Evolutionary conservation across 1,140 invertebrate species (phyloP).

Genomic region (Eufriesea mexicana): DNA sequence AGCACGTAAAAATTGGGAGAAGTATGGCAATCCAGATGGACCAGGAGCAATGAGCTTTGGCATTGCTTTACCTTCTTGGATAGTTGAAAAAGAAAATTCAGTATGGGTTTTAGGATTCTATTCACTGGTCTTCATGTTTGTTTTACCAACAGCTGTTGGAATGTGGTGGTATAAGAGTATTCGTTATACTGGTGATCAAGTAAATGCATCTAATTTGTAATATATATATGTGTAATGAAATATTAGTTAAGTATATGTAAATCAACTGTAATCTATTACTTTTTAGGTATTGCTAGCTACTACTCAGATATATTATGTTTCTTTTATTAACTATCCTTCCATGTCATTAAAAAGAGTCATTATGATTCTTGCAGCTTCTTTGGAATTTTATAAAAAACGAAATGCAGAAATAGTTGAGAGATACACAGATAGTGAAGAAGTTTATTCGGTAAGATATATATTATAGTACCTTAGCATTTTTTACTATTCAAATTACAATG

Average conservation of each 20-base stretch:
- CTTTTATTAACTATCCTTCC: constrained; percentile 96
- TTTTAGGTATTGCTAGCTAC: constrained; percentile 95
- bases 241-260: neutral
- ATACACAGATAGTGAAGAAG: constrained; percentile 96
- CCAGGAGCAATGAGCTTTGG: constrained; percentile 99
- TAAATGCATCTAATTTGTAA: constrained; percentile 73
- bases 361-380: constrained; percentile 97
- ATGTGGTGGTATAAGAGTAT: constrained; percentile 99
- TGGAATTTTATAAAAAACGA: constrained; percentile 97
- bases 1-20: constrained; percentile 98
- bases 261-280: neutral
- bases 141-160: constrained; percentile 95
- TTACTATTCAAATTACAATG: constrained; percentile 11
- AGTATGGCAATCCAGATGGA: constrained; percentile 99
- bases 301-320: constrained; percentile 97
- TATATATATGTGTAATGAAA: neutral
- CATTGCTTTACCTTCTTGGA: constrained; percentile 99
- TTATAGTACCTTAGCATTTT: neutral
- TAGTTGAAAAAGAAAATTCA: constrained; percentile 99
- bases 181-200: constrained; percentile 96
- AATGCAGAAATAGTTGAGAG: constrained; percentile 97
- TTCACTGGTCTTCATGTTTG: constrained; percentile 98
- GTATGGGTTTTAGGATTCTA: constrained; percentile 98
- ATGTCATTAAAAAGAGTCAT: constrained; percentile 97
- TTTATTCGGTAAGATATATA: constrained; percentile 89